Percentiles rank a stretch among this genome's conserved stretches.
Conservation (phyloP, 2,113 vertebrate genomes). For the Dunckerocampus dactyliophorus region DNA sequence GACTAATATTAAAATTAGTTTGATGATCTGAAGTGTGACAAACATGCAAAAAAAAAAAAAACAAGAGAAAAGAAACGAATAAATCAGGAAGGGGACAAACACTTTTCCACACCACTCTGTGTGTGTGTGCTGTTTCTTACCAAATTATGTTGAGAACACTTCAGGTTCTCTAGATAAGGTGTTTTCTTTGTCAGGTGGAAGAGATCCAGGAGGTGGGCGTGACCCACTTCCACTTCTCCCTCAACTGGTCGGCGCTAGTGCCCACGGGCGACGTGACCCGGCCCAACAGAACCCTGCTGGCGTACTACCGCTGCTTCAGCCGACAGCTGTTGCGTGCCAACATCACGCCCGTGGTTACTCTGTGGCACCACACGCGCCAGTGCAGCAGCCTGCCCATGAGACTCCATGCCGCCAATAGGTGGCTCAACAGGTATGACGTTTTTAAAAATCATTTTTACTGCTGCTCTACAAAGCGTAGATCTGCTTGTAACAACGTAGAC, state of each 20-base stretch:
- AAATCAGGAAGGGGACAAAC: too few relatives aligned
- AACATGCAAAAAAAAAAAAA: too few relatives aligned
- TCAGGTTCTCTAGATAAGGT: neutral
- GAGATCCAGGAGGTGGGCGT: conserved; percentile 78
- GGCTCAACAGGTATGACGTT: conserved; percentile 75
- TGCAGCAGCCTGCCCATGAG: conserved; percentile 80
- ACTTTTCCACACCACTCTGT: too few relatives aligned
- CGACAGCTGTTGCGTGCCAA: conserved; percentile 83
- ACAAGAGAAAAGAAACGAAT: too few relatives aligned
- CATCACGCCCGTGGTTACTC: conserved; percentile 85
- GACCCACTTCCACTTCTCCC: conserved; percentile 88
- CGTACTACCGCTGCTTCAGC: conserved; percentile 85
- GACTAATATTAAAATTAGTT: too few relatives aligned
- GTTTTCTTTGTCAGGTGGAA: conserved; percentile 47
- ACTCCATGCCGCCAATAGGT: conserved; percentile 76
- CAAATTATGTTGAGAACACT: too few relatives aligned
- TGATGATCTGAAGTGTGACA: too few relatives aligned
- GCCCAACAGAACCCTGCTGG: conserved; percentile 80
- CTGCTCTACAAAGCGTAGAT: too few relatives aligned
- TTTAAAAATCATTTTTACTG: neutral
- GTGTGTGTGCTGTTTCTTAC: too few relatives aligned
- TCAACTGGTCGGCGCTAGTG: conserved; percentile 88
- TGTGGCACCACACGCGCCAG: conserved; percentile 82
- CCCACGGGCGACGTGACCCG: conserved; percentile 78
- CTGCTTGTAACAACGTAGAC: too few relatives aligned